A percentile compares a stretch with the other conserved stretches of the same genome.
These are phyloP conservation scores for Hozukius guyotensis DNA, from an alignment of 2,797 vertebrate species.

Conservation along the genomic window DNA sequence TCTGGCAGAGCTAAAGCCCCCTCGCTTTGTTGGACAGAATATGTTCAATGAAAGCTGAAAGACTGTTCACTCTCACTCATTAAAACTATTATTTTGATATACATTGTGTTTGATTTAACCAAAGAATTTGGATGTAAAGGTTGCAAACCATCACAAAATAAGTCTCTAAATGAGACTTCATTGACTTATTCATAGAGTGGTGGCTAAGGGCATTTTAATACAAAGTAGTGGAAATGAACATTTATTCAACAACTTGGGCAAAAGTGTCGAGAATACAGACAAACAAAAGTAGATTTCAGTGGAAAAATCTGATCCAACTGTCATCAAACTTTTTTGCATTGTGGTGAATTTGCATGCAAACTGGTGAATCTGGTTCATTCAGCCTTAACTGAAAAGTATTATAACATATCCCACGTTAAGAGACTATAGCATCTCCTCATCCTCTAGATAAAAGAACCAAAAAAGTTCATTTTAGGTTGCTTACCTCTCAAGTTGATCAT, in stretches of 20 bases:
- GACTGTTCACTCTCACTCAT: not conserved
- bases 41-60: conserved; percentile 30
- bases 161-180: not conserved
- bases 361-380: not conserved
- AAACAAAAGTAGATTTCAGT: not conserved
- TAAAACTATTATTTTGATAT: not conserved
- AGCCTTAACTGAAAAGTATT: not conserved
- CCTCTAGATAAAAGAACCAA: not conserved
- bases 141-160: not conserved
- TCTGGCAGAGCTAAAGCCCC: conserved; percentile 49
- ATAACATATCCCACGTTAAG: not conserved
- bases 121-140: not conserved
- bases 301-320: not conserved
- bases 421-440: not conserved
- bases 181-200: not conserved
- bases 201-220: not conserved
- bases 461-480: not conserved
- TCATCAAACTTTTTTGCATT: not conserved
- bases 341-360: not conserved
- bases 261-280: not conserved
- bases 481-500: conserved; percentile 72
- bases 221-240: not conserved
- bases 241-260: not conserved
- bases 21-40: conserved; percentile 51
- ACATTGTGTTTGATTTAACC: not conserved